Evolutionary conservation across 2,888 invertebrate species (phyloP).

Genomic region (Saturnia pavonia): DNA sequence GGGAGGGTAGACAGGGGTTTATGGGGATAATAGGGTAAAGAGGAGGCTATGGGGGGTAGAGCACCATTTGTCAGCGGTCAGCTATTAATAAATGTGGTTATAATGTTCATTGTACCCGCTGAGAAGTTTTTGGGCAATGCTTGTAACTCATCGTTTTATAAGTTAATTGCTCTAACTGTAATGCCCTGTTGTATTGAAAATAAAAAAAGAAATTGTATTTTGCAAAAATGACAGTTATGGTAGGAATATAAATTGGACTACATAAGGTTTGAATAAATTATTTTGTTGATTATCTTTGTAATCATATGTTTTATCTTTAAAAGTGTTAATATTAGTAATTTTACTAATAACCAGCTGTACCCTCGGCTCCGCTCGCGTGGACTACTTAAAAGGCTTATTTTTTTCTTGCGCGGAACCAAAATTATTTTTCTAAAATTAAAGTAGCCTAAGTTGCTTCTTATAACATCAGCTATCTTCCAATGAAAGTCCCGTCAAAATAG

Average conservation of each 20-base stretch:
- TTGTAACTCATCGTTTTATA: slow-evolving; percentile 71
- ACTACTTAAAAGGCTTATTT: too few species aligned
- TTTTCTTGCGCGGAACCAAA: too few species aligned
- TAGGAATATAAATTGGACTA: background rate
- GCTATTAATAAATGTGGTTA: slow-evolving; percentile 78
- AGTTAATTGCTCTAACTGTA: slow-evolving; percentile 55
- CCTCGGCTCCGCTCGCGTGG: too few species aligned
- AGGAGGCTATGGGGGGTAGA: slow-evolving; percentile 49
- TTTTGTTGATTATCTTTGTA: background rate
- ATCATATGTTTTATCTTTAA: background rate
- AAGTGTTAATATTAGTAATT: too few species aligned
- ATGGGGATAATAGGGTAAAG: slow-evolving; percentile 60
- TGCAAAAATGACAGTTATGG: too few species aligned
- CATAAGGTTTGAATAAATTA: background rate
- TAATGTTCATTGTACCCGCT: slow-evolving; percentile 77
- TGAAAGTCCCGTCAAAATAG: too few species aligned
- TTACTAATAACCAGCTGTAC: background rate
- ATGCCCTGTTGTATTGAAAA: slow-evolving; percentile 19
- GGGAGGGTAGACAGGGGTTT: slow-evolving; percentile 49
- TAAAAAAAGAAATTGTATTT: too few species aligned
- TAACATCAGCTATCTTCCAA: too few species aligned
- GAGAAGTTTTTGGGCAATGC: slow-evolving; percentile 67
- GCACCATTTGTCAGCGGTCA: slow-evolving; percentile 77
- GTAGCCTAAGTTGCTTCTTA: too few species aligned
- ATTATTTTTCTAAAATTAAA: too few species aligned